These are phyloP conservation scores for Dreissena polymorpha DNA, from an alignment of 1,140 invertebrate genomes.

Conservation along the genomic window DNA sequence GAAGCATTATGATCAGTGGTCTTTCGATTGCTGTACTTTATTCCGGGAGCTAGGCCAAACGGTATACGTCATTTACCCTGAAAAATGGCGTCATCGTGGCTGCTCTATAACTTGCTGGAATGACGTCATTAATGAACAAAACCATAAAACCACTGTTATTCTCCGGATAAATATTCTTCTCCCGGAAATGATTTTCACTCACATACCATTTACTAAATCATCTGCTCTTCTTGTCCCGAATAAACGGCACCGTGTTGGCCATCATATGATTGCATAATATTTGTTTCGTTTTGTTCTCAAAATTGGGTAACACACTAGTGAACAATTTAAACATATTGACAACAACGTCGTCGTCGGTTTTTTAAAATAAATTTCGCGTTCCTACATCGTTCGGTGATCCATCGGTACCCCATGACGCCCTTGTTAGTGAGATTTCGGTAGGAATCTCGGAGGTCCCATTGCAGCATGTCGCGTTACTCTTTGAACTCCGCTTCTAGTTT, in stretches of 20 bases:
- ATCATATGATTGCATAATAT: slow-evolving; percentile 60
- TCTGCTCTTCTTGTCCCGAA: slow-evolving; percentile 59
- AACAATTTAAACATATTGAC: slow-evolving; percentile 76
- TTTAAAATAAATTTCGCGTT: slow-evolving; percentile 87
- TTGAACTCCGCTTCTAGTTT: slow-evolving; percentile 53
- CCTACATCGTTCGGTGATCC: slow-evolving; percentile 85
- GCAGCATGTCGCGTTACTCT: slow-evolving; percentile 67
- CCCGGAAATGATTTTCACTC: slow-evolving; percentile 55
- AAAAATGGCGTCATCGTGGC: too few relatives aligned
- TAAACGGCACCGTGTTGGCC: slow-evolving; percentile 52
- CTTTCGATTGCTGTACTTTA: slow-evolving; percentile 30
- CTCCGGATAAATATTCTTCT: slow-evolving; percentile 57
- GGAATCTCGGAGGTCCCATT: slow-evolving; percentile 69
- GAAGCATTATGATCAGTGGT: background rate
- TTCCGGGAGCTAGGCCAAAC: slow-evolving; percentile 65
- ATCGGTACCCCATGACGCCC: slow-evolving; percentile 85
- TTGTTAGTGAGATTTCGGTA: slow-evolving; percentile 68
- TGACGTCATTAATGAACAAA: slow-evolving; percentile 58
- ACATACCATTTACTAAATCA: slow-evolving; percentile 10
- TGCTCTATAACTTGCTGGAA: slow-evolving; percentile 59
- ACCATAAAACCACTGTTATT: slow-evolving; percentile 67
- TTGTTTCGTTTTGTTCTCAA: slow-evolving; percentile 21
- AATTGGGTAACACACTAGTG: slow-evolving; percentile 24
- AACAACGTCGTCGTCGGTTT: slow-evolving; percentile 94
- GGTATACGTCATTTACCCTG: background rate